Evolutionary conservation across 2,113 vertebrate genomes (phyloP).

Genomic region (Melanocharis versteri): DNA sequence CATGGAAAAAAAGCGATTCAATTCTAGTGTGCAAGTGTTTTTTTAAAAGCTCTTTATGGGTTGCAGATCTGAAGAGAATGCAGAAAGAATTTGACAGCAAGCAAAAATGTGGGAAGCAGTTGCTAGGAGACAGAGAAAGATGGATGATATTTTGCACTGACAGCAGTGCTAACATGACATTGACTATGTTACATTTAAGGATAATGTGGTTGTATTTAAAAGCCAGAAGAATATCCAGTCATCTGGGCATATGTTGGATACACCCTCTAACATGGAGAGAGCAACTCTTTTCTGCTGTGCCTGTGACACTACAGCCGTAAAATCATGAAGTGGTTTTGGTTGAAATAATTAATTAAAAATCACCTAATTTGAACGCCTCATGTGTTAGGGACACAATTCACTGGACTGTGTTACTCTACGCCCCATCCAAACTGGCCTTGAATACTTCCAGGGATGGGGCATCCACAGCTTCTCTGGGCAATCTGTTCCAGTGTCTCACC

Average conservation of each 20-base stretch:
- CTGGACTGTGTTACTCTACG: background rate
- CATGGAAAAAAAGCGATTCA: background rate
- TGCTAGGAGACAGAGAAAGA: constrained; percentile 30
- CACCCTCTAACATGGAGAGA: background rate
- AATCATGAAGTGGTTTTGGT: background rate
- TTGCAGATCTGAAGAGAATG: background rate
- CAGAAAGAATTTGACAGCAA: constrained; percentile 34
- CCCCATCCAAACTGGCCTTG: background rate
- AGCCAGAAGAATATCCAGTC: background rate
- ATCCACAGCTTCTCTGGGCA: background rate
- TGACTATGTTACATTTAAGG: background rate
- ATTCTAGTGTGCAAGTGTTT: background rate
- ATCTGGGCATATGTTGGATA: background rate
- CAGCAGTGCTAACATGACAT: background rate
- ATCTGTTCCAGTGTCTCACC: background rate
- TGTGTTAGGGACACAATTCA: fast-evolving
- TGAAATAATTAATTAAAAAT: background rate
- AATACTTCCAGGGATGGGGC: background rate
- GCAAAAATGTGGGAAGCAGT: constrained; percentile 30
- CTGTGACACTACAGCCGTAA: background rate
- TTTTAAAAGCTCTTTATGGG: constrained; percentile 4
- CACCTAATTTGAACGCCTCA: background rate
- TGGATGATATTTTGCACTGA: background rate
- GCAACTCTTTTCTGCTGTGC: background rate
- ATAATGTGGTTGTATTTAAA: background rate